Evolutionary conservation across 2,888 invertebrate genomes (phyloP).

Genomic region (Gymnocheta viridis): DNA sequence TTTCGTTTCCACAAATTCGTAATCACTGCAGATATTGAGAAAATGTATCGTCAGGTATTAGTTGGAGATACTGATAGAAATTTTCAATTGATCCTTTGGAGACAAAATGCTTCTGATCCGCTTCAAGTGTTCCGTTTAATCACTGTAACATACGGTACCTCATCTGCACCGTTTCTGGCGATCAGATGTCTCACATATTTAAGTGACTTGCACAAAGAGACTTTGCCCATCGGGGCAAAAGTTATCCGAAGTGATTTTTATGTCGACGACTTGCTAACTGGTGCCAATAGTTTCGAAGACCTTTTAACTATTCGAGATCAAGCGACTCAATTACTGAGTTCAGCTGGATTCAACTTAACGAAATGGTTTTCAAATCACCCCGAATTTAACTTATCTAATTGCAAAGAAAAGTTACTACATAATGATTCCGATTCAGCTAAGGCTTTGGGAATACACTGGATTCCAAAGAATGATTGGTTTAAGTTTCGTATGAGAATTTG

Average conservation of each 20-base stretch:
- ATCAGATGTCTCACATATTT: conserved; percentile 17
- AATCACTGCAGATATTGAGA: conserved; percentile 2
- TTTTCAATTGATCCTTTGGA: conserved; percentile 4
- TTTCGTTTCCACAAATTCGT: conserved; percentile 17
- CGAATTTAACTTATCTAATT: not conserved
- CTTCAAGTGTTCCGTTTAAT: not conserved
- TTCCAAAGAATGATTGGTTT: conserved; percentile 39
- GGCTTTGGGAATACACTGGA: conserved; percentile 52
- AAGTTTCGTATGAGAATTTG: conserved; percentile 53
- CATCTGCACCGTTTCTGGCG: not conserved
- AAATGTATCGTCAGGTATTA: conserved; percentile 29
- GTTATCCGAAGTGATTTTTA: conserved; percentile 33
- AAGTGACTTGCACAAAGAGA: not conserved
- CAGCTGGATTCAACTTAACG: conserved; percentile 39
- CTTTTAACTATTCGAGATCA: not conserved
- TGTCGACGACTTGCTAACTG: conserved; percentile 26
- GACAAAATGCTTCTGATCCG: not conserved
- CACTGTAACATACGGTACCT: not conserved
- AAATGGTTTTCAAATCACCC: conserved; percentile 59
- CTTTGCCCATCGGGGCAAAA: not conserved
- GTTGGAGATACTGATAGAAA: conserved; percentile 10
- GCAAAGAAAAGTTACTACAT: conserved; percentile 29
- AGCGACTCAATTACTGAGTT: conserved; percentile 6
- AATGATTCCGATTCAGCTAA: conserved; percentile 50
- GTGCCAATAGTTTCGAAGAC: not conserved